Conservation (phyloP, 2,888 invertebrate genomes). For the Temnothorax rugatulus region DNA sequence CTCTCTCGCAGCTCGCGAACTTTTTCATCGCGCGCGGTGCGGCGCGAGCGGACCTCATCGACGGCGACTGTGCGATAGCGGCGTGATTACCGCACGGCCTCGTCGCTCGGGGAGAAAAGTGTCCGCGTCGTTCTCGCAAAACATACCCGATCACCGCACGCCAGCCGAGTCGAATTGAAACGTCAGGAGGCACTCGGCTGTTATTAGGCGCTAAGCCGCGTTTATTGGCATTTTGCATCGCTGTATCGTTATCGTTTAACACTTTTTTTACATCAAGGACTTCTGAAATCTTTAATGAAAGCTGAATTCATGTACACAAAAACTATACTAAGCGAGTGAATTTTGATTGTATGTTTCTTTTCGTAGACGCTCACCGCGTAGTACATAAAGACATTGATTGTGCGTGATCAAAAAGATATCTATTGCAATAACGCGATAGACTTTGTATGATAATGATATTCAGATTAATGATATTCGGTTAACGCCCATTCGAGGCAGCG, state of each 20-base stretch:
- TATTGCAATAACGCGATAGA: conserved; percentile 10
- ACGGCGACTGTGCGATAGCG: conserved; percentile 18
- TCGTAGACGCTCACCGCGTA: not conserved
- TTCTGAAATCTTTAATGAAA: not conserved
- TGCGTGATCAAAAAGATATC: not conserved
- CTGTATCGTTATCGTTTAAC: not conserved
- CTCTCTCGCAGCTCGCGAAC: conserved; percentile 13
- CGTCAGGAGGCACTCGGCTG: conserved; percentile 18
- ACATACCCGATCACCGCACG: conserved; percentile 16
- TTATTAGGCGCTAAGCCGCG: conserved; percentile 39
- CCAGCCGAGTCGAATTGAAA: conserved; percentile 35
- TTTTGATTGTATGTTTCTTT: not conserved
- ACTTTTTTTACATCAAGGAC: not conserved
- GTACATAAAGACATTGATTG: not conserved
- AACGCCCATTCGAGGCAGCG: conserved; percentile 6
- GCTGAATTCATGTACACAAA: not conserved
- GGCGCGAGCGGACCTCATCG: not conserved
- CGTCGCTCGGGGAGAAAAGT: conserved; percentile 36
- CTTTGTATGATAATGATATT: conserved; percentile 32
- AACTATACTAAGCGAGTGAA: not conserved
- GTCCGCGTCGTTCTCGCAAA: conserved; percentile 30
- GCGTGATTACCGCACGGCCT: conserved; percentile 28
- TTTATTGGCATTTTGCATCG: conserved; percentile 7
- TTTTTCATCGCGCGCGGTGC: conserved; percentile 32
- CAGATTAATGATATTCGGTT: conserved; percentile 30